A percentile compares a stretch with the other conserved stretches of the same genome.
phyloP scores from a whole-genome alignment of 1,140 invertebrate genomes.

The Temnothorax longispinosus region DNA sequence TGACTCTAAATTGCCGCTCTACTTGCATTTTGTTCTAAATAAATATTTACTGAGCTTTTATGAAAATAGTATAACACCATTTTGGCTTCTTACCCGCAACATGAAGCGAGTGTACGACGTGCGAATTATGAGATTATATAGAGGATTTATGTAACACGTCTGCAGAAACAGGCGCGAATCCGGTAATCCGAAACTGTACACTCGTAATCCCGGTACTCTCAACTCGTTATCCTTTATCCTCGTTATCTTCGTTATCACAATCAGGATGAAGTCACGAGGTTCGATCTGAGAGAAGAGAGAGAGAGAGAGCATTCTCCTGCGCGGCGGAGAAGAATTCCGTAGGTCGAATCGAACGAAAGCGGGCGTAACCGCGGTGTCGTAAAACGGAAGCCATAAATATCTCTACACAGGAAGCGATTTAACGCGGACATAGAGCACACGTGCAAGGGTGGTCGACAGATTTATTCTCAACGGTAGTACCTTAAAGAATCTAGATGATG shows the following conservation, averaged over 20 bases:
- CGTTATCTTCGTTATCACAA: background rate
- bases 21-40: background rate
- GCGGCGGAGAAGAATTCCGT: background rate
- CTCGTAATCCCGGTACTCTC: background rate
- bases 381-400: slow-evolving; percentile 48
- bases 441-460: background rate
- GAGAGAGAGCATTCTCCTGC: background rate
- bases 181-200: background rate
- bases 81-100: background rate
- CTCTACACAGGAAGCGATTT: slow-evolving; percentile 23
- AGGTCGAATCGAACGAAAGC: background rate
- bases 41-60: slow-evolving; percentile 7
- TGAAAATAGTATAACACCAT: background rate
- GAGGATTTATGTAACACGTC: slow-evolving; percentile 10
- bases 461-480: background rate
- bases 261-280: background rate
- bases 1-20: background rate
- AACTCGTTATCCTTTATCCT: background rate
- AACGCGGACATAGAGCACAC: background rate
- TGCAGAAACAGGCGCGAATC: background rate
- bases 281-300: background rate
- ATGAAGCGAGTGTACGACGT: too few relatives aligned
- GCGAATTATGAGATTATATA: background rate
- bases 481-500: background rate
- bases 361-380: slow-evolving; percentile 10